phyloP scores from a whole-genome alignment of 1,140 invertebrate genomes.

The Platyura marginata region DNA sequence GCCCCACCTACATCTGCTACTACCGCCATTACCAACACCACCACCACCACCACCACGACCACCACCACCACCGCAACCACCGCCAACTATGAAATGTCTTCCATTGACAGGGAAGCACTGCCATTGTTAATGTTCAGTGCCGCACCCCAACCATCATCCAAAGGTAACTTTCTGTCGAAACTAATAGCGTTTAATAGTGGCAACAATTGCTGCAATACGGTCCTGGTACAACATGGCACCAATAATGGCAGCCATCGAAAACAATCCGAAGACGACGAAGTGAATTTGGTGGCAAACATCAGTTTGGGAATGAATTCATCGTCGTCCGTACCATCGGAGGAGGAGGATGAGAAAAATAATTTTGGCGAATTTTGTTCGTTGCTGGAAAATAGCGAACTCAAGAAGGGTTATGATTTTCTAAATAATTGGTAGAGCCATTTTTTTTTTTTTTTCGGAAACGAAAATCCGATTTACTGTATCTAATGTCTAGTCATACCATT shows the following conservation, averaged over 20 bases:
- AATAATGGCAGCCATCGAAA: background rate
- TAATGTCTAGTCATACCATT: too few relatives aligned
- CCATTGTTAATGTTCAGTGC: background rate
- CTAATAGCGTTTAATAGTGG: background rate
- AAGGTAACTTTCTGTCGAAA: background rate
- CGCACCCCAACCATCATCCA: background rate
- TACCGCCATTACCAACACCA: too few relatives aligned
- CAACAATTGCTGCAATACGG: too few relatives aligned
- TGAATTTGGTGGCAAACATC: background rate
- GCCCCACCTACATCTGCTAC: background rate
- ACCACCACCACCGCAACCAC: too few relatives aligned
- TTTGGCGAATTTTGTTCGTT: slow-evolving; percentile 9
- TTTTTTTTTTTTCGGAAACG: too few relatives aligned
- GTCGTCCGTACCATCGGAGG: slow-evolving; percentile 6
- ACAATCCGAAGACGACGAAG: background rate
- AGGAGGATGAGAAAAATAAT: slow-evolving; percentile 3
- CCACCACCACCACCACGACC: too few relatives aligned
- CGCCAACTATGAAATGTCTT: background rate
- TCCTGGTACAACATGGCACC: too few relatives aligned
- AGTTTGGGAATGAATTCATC: slow-evolving; percentile 4
- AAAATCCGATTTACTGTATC: too few relatives aligned
- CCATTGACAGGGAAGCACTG: background rate
- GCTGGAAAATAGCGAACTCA: slow-evolving; percentile 10
- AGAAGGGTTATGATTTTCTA: slow-evolving; percentile 19
- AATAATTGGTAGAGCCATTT: slow-evolving; percentile 21